Conservation (phyloP, 2,888 invertebrate genomes). For the Scrobipalpa costella region DNA sequence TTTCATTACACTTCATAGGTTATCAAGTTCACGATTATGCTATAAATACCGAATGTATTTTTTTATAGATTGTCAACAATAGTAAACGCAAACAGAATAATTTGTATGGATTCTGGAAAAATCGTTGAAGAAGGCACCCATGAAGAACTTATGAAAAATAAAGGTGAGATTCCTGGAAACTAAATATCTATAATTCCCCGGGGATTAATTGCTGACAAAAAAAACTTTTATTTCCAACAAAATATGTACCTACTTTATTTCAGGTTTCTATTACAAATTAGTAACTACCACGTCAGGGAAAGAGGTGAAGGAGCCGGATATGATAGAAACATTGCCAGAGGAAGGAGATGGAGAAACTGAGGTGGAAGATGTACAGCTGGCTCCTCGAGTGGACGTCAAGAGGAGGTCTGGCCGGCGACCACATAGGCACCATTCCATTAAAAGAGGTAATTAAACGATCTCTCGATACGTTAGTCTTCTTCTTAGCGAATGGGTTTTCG, state of each 20-base stretch:
- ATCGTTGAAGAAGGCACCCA: constrained; percentile 89
- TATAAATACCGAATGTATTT: neutral
- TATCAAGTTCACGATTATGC: too few species aligned
- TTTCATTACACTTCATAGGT: too few species aligned
- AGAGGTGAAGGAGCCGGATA: constrained; percentile 63
- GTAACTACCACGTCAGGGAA: constrained; percentile 81
- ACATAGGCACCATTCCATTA: constrained; percentile 65
- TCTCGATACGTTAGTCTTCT: too few species aligned
- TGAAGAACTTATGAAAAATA: constrained; percentile 84
- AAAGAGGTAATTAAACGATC: constrained; percentile 51
- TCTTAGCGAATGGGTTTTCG: too few species aligned
- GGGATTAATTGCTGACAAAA: too few species aligned
- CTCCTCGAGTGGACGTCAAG: constrained; percentile 58
- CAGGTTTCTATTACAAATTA: constrained; percentile 78
- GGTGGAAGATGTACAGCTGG: constrained; percentile 28
- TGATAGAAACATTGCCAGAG: constrained; percentile 61
- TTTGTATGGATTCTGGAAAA: constrained; percentile 86
- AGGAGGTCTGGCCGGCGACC: constrained; percentile 60
- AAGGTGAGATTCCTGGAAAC: constrained; percentile 67
- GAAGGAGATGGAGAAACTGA: constrained; percentile 49
- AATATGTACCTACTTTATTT: constrained; percentile 5
- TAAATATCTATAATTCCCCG: neutral
- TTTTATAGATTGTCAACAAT: constrained; percentile 83
- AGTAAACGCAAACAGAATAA: constrained; percentile 85
- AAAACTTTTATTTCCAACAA: neutral